These are phyloP conservation scores for Bombus confusus DNA, from an alignment of 1,140 invertebrate species.

Conservation along the genomic window DNA sequence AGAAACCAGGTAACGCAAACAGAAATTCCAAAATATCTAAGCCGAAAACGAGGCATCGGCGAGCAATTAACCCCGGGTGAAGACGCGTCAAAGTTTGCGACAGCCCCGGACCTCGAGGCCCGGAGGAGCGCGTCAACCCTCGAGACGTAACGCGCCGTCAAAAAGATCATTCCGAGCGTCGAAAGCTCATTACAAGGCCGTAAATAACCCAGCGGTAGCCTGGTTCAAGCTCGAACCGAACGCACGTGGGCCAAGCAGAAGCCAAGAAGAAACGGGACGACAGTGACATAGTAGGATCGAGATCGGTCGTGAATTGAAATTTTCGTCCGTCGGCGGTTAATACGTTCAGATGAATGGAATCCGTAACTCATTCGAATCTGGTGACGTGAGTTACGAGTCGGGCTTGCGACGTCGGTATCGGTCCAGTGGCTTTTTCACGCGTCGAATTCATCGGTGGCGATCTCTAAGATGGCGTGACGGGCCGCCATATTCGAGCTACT, in stretches of 20 bases:
- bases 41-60: too few species aligned
- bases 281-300: conserved; percentile 5
- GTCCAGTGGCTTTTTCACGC: conserved; percentile 39
- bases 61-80: background rate
- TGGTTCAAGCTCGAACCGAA: background rate
- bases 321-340: conserved; percentile 44
- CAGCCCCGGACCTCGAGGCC: background rate
- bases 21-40: too few species aligned
- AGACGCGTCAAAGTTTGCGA: conserved; percentile 18
- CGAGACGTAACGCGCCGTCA: background rate
- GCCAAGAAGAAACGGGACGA: background rate
- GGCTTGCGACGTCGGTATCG: conserved; percentile 1
- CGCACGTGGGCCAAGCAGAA: background rate
- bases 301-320: conserved; percentile 43
- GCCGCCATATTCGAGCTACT: background rate
- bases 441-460: background rate
- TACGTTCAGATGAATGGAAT: conserved; percentile 57
- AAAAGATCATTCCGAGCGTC: conserved; percentile 13
- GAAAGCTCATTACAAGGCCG: conserved; percentile 28
- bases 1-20: background rate
- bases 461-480: background rate
- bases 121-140: conserved; percentile 1
- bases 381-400: conserved; percentile 50
- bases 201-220: conserved; percentile 8
- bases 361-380: conserved; percentile 57